Conservation (phyloP, 2,797 vertebrate genomes). For the Bovichtus diacanthus region DNA sequence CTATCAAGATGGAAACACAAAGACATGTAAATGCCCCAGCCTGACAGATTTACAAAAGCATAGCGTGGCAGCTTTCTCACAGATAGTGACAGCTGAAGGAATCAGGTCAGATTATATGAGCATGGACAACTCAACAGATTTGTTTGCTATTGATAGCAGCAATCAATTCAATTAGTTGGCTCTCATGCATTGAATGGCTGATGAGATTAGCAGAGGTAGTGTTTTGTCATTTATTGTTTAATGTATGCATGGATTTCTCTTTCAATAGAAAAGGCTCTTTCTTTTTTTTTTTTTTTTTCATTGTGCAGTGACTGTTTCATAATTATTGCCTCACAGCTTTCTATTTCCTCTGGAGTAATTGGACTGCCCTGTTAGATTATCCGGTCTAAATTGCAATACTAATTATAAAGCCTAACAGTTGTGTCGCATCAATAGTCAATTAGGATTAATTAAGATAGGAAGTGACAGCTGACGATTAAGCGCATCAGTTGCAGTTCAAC, state of each 20-base stretch:
- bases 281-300: constrained; percentile 33
- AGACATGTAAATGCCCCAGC: constrained; percentile 82
- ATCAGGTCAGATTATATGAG: constrained; percentile 98
- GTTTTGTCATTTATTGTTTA: constrained; percentile 76
- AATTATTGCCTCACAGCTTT: constrained; percentile 83
- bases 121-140: constrained; percentile 88
- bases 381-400: constrained; percentile 95
- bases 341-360: constrained; percentile 91
- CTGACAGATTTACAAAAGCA: constrained; percentile 84
- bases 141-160: constrained; percentile 96
- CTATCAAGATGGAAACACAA: constrained; percentile 84
- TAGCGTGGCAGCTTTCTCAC: constrained; percentile 95
- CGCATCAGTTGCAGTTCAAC: constrained; percentile 91
- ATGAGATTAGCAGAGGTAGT: constrained; percentile 69
- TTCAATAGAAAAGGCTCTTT: constrained; percentile 60
- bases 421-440: constrained; percentile 96
- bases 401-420: constrained; percentile 99
- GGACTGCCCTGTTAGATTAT: constrained; percentile 88
- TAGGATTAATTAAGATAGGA: constrained; percentile 98
- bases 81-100: constrained; percentile 94
- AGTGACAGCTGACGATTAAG: constrained; percentile 95
- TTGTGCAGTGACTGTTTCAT: constrained; percentile 81
- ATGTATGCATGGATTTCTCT: constrained; percentile 81
- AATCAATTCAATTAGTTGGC: constrained; percentile 84
- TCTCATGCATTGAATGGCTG: constrained; percentile 69